Evolutionary conservation across 2,797 vertebrate species (phyloP).

Genomic region (Enteromius viviparus): DNA sequence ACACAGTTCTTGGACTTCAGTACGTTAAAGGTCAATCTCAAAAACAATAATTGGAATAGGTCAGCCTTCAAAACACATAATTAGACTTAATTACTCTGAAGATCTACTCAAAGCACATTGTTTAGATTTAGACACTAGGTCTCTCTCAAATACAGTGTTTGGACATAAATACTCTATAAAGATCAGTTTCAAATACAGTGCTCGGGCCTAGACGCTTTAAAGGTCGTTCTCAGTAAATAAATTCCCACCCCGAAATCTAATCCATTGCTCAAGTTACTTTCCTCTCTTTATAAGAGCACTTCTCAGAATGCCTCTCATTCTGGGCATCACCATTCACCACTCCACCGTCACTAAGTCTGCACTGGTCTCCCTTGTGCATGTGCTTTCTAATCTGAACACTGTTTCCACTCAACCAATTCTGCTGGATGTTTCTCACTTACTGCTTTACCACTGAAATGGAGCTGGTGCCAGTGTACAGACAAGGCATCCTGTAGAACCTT

Average conservation of each 20-base stretch:
- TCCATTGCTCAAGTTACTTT: constrained; percentile 23
- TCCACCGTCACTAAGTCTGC: constrained; percentile 26
- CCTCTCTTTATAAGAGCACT: constrained; percentile 14
- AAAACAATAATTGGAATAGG: background rate
- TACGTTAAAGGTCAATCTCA: background rate
- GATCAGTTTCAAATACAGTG: background rate
- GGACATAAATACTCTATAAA: background rate
- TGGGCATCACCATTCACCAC: constrained; percentile 22
- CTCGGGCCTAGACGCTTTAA: background rate
- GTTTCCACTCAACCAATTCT: constrained; percentile 41
- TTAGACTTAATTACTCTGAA: background rate
- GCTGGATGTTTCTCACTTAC: constrained; percentile 29
- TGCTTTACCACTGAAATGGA: constrained; percentile 23
- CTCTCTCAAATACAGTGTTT: background rate
- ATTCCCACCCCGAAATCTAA: constrained; percentile 15
- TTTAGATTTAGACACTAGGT: background rate
- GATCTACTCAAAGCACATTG: background rate
- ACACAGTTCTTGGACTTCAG: background rate
- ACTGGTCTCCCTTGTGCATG: constrained; percentile 41
- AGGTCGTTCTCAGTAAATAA: constrained; percentile 17
- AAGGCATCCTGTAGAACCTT: background rate
- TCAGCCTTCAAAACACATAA: background rate
- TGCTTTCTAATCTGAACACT: constrained; percentile 37
- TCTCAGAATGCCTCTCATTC: constrained; percentile 34
- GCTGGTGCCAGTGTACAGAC: background rate